These are phyloP conservation scores for Trialeurodes vaporariorum DNA, from an alignment of 1,140 invertebrate genomes.

Conservation along the genomic window DNA sequence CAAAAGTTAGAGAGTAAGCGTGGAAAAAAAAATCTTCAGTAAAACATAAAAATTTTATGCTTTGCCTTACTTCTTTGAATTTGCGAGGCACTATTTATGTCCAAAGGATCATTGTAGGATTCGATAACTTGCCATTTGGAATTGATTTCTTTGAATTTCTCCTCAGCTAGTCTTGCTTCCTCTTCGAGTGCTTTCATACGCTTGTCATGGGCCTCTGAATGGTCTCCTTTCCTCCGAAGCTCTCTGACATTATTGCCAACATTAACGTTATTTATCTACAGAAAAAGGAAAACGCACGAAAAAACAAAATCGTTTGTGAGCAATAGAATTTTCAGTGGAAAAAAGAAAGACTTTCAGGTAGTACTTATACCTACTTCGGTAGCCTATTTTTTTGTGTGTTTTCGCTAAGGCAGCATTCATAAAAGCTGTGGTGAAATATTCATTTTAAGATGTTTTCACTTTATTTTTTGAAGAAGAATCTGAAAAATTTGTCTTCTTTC, in stretches of 20 bases:
- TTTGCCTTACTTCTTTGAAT: conserved; percentile 45
- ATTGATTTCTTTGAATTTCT: conserved; percentile 57
- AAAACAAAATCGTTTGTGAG: too few species aligned
- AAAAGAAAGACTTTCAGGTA: too few species aligned
- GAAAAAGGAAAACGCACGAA: too few species aligned
- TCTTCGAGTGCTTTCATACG: conserved; percentile 50
- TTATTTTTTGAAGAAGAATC: too few species aligned
- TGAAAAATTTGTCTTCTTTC: too few species aligned
- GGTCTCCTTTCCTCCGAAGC: neutral
- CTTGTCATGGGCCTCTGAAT: neutral
- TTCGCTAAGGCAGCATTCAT: too few species aligned
- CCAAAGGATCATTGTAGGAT: conserved; percentile 61
- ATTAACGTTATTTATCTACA: neutral
- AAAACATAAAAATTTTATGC: conserved; percentile 19
- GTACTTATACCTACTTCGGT: too few species aligned
- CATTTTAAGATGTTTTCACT: too few species aligned
- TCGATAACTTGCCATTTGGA: conserved; percentile 59
- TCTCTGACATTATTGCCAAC: neutral
- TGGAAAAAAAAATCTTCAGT: neutral
- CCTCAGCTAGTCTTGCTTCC: conserved; percentile 47
- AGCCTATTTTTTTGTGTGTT: too few species aligned
- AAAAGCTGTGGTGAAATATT: too few species aligned
- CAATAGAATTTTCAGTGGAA: too few species aligned
- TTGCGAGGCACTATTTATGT: conserved; percentile 56
- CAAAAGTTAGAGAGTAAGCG: too few species aligned